Conservation (phyloP, 2,888 invertebrate species). For the Bhutanitis thaidina region DNA sequence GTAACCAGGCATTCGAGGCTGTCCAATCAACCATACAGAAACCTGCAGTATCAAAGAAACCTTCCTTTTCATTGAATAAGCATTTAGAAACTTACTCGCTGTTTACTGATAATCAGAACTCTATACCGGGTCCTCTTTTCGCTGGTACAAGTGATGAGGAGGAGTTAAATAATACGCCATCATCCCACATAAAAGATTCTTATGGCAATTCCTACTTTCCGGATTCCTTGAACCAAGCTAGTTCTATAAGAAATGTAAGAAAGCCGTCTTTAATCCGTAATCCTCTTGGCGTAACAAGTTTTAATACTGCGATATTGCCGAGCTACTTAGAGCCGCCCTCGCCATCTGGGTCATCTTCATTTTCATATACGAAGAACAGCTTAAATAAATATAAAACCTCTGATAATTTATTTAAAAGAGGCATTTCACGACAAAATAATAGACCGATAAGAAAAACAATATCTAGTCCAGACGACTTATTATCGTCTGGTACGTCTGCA, state of each 20-base stretch:
- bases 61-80: conserved; percentile 52
- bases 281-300: conserved; percentile 36
- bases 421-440: conserved; percentile 55
- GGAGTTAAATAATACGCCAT: conserved; percentile 37
- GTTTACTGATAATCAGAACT: conserved; percentile 55
- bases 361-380: conserved; percentile 54
- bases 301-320: conserved; percentile 60
- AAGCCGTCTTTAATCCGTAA: conserved; percentile 36
- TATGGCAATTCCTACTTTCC: conserved; percentile 67
- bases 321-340: conserved; percentile 73
- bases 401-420: conserved; percentile 59
- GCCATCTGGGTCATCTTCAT: conserved; percentile 56
- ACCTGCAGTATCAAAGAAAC: conserved; percentile 53
- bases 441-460: conserved; percentile 70
- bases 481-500: conserved; percentile 64
- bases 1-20: conserved; percentile 69
- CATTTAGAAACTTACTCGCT: conserved; percentile 53
- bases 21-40: conserved; percentile 60
- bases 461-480: conserved; percentile 60
- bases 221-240: conserved; percentile 68
- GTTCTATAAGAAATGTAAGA: conserved; percentile 53
- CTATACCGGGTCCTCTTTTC: conserved; percentile 57
- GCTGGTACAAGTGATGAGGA: conserved; percentile 50
- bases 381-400: conserved; percentile 55
- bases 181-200: conserved; percentile 56